Conservation (phyloP, 2,797 vertebrate genomes). For the Channallabes apus region DNA sequence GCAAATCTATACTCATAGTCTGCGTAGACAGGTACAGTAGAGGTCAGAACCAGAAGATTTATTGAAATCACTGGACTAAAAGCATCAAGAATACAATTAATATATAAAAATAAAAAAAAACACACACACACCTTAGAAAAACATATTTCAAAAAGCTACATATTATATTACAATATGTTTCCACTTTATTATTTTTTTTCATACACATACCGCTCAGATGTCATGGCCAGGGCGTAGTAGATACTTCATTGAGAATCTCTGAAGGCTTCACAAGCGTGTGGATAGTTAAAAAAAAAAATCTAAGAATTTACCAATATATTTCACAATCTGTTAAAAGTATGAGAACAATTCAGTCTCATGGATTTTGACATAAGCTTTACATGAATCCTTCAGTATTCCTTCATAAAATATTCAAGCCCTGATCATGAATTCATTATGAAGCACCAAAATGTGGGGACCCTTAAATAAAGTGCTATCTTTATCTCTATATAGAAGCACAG, state of each 20-base stretch:
- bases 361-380: constrained; percentile 4
- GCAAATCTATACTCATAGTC: background rate
- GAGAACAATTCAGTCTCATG: background rate
- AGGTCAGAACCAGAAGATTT: background rate
- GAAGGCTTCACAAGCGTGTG: background rate
- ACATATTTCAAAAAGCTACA: background rate
- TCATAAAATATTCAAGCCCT: background rate
- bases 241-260: background rate
- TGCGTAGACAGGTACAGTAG: background rate
- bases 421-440: background rate
- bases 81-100: background rate
- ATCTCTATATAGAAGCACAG: background rate
- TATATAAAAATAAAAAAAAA: background rate
- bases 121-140: background rate
- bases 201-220: no score
- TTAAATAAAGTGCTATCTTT: background rate
- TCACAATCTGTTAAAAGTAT: background rate
- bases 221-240: background rate
- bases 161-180: background rate
- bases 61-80: background rate
- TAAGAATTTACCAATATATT: background rate
- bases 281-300: background rate
- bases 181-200: background rate
- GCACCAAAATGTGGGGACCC: background rate
- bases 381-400: background rate